A percentile compares a stretch with the other conserved stretches of the same genome.
Conservation (phyloP, 2,113 vertebrate genomes). For the Notothenia rossii region DNA sequence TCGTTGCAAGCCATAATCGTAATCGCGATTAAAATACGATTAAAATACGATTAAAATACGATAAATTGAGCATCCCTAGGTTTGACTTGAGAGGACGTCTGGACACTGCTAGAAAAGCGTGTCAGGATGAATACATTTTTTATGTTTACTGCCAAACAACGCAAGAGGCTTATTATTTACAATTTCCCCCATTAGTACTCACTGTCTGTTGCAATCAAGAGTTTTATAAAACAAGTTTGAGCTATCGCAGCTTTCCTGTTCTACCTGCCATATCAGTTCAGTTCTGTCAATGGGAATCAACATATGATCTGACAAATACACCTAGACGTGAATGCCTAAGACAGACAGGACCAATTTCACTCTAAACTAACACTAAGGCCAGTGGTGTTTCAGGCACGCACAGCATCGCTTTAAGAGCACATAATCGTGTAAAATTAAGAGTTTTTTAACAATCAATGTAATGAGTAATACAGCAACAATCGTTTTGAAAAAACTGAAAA, state of each 20-base stretch:
- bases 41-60: too few relatives aligned
- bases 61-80: background rate
- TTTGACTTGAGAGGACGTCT: background rate
- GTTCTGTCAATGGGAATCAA: conserved; percentile 9
- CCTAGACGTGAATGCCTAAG: conserved; percentile 5
- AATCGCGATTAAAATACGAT: too few relatives aligned
- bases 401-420: conserved; percentile 3
- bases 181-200: background rate
- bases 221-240: conserved; percentile 1
- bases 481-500: background rate
- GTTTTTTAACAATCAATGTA: conserved; percentile 31
- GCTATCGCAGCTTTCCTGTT: background rate
- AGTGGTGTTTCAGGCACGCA: conserved; percentile 27
- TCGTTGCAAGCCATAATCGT: too few relatives aligned
- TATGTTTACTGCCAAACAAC: background rate
- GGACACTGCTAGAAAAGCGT: background rate
- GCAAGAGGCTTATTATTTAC: background rate
- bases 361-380: conserved; percentile 2
- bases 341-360: conserved; percentile 16
- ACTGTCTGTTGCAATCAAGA: background rate
- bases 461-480: conserved; percentile 37
- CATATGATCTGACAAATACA: background rate
- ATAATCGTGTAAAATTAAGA: conserved; percentile 7
- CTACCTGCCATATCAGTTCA: conserved; percentile 18
- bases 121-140: background rate